phyloP scores from a whole-genome alignment of 2,797 vertebrate genomes.

The Melanotaenia maccullochi region DNA sequence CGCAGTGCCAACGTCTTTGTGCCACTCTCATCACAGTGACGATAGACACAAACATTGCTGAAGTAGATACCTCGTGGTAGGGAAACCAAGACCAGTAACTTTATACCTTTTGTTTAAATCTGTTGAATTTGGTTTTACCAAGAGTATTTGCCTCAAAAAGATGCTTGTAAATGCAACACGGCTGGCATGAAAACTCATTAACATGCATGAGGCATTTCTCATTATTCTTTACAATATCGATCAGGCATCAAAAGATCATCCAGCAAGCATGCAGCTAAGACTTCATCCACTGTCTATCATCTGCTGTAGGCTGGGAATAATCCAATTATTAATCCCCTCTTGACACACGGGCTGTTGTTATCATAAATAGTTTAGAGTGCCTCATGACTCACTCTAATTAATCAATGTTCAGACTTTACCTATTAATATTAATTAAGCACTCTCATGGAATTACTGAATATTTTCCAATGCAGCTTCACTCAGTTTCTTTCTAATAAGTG shows the following conservation, averaged over 20 bases:
- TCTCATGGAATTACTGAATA: slow-evolving; percentile 1
- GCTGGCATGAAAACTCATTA: slow-evolving; percentile 30
- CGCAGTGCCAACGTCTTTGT: slow-evolving; percentile 53
- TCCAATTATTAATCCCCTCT: slow-evolving; percentile 68
- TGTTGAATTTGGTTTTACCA: slow-evolving; percentile 20
- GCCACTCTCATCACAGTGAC: slow-evolving; percentile 68
- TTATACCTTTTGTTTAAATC: too few relatives aligned
- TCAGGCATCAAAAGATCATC: slow-evolving; percentile 56
- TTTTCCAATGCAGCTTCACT: not conserved
- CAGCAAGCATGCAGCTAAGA: slow-evolving; percentile 36
- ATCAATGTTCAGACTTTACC: slow-evolving; percentile 45
- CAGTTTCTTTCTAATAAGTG: not conserved
- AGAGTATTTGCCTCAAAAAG: slow-evolving; percentile 6
- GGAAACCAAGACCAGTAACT: slow-evolving; percentile 11
- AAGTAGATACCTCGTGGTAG: slow-evolving; percentile 21
- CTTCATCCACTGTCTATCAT: slow-evolving; percentile 58
- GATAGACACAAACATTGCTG: slow-evolving; percentile 14
- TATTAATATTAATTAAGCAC: slow-evolving; percentile 50
- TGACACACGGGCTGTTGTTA: slow-evolving; percentile 62
- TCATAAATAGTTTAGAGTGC: slow-evolving; percentile 68
- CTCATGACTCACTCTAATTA: slow-evolving; percentile 52
- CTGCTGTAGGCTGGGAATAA: slow-evolving; percentile 31
- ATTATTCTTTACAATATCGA: slow-evolving; percentile 66
- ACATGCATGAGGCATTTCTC: slow-evolving; percentile 54
- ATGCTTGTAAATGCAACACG: slow-evolving; percentile 32